Conservation (phyloP, 2,888 invertebrate species). For the Eremobia ochroleuca region DNA sequence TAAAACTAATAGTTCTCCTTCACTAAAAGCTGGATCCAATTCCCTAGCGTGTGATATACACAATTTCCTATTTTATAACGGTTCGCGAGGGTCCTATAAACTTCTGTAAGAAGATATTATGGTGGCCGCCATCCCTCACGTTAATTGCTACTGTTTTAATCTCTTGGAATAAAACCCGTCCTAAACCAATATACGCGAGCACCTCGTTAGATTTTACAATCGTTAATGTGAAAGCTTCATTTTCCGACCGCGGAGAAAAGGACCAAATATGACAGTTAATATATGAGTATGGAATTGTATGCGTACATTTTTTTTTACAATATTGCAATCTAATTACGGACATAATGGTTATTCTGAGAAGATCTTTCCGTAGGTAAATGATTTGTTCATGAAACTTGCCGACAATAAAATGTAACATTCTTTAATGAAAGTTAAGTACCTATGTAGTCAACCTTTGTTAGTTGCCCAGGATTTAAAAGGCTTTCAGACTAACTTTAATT, state of each 20-base stretch:
- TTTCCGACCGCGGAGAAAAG: constrained; percentile 31
- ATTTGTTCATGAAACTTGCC: constrained; percentile 11
- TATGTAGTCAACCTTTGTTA: not conserved
- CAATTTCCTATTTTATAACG: constrained; percentile 63
- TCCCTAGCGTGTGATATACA: constrained; percentile 58
- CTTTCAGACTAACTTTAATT: constrained; percentile 6
- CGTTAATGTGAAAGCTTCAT: constrained; percentile 55
- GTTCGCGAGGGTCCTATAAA: constrained; percentile 59
- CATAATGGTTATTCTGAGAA: constrained; percentile 2
- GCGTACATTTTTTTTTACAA: constrained; percentile 11
- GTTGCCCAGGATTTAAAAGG: constrained; percentile 12
- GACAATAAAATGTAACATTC: not conserved
- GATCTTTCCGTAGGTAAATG: not conserved
- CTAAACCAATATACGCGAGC: constrained; percentile 73
- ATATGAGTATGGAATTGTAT: constrained; percentile 6
- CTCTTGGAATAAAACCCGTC: constrained; percentile 71
- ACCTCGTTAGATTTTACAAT: constrained; percentile 63
- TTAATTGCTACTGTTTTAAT: constrained; percentile 74
- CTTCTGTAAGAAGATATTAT: constrained; percentile 63
- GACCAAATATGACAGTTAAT: constrained; percentile 37
- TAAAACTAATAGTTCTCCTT: constrained; percentile 55
- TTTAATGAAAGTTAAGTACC: not conserved
- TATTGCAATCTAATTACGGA: constrained; percentile 28
- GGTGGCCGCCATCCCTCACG: constrained; percentile 53
- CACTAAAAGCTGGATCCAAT: constrained; percentile 55